Evolutionary conservation across 2,797 vertebrate genomes (phyloP).

Genomic region (Lophius americanus): DNA sequence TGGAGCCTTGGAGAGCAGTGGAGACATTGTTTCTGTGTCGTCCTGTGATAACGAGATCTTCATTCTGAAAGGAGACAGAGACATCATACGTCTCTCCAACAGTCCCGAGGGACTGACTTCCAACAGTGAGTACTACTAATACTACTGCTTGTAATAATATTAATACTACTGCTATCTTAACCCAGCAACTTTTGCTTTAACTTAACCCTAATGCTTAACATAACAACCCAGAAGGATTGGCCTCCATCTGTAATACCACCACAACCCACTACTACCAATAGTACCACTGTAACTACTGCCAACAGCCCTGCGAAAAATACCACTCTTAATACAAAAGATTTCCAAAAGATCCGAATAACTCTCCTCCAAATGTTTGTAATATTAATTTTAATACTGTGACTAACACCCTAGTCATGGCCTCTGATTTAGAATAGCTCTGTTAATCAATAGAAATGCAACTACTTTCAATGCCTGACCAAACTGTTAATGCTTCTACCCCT

Average conservation of each 20-base stretch:
- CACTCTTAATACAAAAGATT: not conserved
- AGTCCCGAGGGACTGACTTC: conserved; percentile 88
- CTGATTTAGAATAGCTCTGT: not conserved
- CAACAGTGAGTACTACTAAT: conserved; percentile 68
- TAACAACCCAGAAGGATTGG: not conserved
- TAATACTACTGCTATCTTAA: not conserved
- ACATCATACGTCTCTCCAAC: conserved; percentile 92
- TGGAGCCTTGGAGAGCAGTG: conserved; percentile 91
- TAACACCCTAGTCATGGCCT: not conserved
- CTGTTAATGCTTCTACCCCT: not conserved
- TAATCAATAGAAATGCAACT: not conserved
- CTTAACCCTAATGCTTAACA: not conserved
- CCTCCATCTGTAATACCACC: not conserved
- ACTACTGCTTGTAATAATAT: not conserved
- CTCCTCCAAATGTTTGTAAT: not conserved
- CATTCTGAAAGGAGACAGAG: conserved; percentile 93
- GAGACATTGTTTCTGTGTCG: conserved; percentile 95
- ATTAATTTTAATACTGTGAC: not conserved
- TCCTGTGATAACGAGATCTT: conserved; percentile 96
- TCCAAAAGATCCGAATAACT: too few species aligned
- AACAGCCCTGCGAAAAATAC: not conserved
- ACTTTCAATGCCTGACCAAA: not conserved
- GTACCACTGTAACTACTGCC: not conserved
- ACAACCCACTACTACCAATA: not conserved
- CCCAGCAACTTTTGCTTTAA: not conserved